Conservation (phyloP, 2,113 vertebrate species). For the Cercopithecus mona region DNA sequence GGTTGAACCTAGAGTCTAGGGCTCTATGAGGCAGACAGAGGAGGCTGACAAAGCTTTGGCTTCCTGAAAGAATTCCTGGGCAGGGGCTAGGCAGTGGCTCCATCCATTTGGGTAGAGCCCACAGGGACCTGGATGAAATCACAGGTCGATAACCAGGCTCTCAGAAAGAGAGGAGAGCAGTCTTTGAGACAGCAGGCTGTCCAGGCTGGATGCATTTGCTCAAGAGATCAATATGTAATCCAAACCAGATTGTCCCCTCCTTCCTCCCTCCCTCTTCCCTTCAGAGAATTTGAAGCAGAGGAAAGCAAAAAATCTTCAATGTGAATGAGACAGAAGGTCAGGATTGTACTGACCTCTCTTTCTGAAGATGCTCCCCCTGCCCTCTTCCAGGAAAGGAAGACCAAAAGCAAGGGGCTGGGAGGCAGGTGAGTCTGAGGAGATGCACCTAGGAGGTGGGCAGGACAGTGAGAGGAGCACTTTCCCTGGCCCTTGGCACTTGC, state of each 20-base stretch:
- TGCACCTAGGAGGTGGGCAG: background rate
- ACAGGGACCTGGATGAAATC: background rate
- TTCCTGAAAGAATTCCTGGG: background rate
- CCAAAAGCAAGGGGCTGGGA: background rate
- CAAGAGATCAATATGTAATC: conserved; percentile 59
- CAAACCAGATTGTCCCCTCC: conserved; percentile 30
- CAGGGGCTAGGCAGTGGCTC: accelerated
- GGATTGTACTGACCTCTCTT: background rate
- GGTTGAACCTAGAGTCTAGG: background rate
- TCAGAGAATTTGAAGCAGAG: background rate
- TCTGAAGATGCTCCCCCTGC: background rate
- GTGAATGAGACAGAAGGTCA: conserved; percentile 53
- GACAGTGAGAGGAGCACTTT: background rate
- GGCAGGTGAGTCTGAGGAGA: background rate
- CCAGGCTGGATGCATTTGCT: background rate
- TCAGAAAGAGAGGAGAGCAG: background rate
- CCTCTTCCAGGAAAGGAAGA: background rate
- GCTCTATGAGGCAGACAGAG: background rate
- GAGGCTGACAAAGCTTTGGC: background rate
- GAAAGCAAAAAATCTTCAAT: background rate
- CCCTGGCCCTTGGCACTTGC: background rate
- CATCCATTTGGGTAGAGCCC: background rate
- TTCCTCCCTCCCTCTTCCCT: background rate
- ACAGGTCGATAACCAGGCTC: background rate
- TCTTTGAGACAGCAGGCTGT: background rate